Evolutionary conservation across 2,888 invertebrate genomes (phyloP).

Genomic region (Philaethria dido): DNA sequence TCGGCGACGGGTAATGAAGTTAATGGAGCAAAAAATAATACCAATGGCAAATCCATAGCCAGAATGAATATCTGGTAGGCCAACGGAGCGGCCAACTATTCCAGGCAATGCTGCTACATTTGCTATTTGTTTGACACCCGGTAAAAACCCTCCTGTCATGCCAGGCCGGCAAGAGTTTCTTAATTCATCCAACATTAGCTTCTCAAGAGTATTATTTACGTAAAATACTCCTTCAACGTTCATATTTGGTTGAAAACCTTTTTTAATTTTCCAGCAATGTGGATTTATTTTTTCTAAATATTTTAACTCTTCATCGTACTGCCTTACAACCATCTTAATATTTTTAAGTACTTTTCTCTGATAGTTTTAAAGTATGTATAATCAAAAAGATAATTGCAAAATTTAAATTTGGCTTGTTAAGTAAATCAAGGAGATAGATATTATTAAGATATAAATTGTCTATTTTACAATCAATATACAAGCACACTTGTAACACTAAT

Average conservation of each 20-base stretch:
- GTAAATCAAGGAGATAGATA: no score
- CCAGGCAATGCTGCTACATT: slow-evolving; percentile 99
- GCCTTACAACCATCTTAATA: slow-evolving; percentile 91
- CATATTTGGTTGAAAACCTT: slow-evolving; percentile 99
- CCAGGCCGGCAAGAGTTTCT: slow-evolving; percentile 95
- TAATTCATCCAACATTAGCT: slow-evolving; percentile 98
- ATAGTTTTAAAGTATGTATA: background rate
- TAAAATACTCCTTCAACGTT: slow-evolving; percentile 99
- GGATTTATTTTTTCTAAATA: slow-evolving; percentile 95
- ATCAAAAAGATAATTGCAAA: background rate
- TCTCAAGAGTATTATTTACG: slow-evolving; percentile 95
- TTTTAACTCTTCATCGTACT: slow-evolving; percentile 96
- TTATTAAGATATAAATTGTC: background rate
- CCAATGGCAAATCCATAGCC: slow-evolving; percentile 99
- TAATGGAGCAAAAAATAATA: slow-evolving; percentile 57
- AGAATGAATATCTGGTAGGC: slow-evolving; percentile 98
- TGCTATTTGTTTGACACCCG: slow-evolving; percentile 99
- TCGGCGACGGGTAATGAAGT: no score
- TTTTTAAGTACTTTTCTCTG: background rate
- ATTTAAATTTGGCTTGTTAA: background rate
- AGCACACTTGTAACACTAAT: background rate
- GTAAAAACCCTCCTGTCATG: slow-evolving; percentile 97
- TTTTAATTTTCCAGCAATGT: slow-evolving; percentile 96
- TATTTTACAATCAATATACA: background rate
- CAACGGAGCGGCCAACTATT: slow-evolving; percentile 96